These are phyloP conservation scores for Drosophila pandora DNA, from an alignment of 1,140 invertebrate genomes.

Conservation along the genomic window DNA sequence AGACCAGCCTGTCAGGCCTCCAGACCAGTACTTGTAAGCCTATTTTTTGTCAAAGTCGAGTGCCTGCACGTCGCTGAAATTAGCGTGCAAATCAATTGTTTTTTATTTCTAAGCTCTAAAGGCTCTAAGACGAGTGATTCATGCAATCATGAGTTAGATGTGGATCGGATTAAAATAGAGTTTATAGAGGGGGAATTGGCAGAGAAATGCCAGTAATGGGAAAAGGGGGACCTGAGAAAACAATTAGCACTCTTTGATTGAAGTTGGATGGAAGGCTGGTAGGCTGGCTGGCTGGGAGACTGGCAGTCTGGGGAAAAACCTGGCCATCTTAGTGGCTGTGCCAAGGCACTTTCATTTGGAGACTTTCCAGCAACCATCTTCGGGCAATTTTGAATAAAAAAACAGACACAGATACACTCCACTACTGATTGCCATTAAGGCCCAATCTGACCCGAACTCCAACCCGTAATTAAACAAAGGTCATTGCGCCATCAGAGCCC, in stretches of 20 bases:
- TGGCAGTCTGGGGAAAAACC: conserved; percentile 1
- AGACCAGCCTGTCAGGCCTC: conserved; percentile 33
- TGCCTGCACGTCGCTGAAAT: conserved; percentile 72
- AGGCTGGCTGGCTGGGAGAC: not conserved
- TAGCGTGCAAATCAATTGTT: conserved; percentile 74
- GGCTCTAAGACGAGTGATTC: conserved; percentile 40
- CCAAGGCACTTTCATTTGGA: conserved; percentile 35
- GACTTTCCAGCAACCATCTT: conserved; percentile 31
- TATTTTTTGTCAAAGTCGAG: conserved; percentile 63
- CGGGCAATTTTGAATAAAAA: conserved; percentile 24
- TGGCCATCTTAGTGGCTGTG: conserved; percentile 4
- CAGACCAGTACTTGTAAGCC: conserved; percentile 13
- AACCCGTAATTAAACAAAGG: conserved; percentile 59
- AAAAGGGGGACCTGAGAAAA: conserved; percentile 21
- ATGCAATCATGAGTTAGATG: conserved; percentile 34
- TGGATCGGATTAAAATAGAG: conserved; percentile 42
- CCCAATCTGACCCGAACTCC: conserved; percentile 38
- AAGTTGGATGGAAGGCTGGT: not conserved
- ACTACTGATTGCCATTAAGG: conserved; percentile 34
- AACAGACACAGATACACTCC: conserved; percentile 8
- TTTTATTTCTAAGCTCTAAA: not conserved
- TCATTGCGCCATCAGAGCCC: conserved; percentile 66
- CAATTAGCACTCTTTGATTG: conserved; percentile 41
- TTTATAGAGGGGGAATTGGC: conserved; percentile 25
- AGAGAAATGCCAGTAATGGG: conserved; percentile 34